Evolutionary conservation across 92 coral and sea anemone genomes (phyloP).

Genomic region (Palythoa grandis): DNA sequence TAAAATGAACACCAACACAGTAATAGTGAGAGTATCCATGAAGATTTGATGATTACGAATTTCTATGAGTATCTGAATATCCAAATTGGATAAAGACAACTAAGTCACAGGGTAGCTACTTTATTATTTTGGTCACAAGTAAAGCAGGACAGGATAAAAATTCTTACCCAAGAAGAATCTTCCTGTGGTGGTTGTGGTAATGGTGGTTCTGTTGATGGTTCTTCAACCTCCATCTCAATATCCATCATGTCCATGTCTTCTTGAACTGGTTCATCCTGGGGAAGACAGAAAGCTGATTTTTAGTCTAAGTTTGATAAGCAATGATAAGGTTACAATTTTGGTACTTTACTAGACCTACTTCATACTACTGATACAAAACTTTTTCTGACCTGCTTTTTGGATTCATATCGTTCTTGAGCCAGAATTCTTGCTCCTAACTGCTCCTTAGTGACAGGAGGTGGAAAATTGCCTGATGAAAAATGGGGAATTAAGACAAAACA

Average conservation of each 20-base stretch:
- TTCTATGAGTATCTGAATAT: too few species aligned
- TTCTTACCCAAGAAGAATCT: slow-evolving; percentile 55
- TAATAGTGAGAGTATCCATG: too few species aligned
- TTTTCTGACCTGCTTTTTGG: slow-evolving; percentile 66
- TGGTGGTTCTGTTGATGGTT: slow-evolving; percentile 73
- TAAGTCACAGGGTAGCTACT: not conserved
- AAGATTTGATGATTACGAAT: too few species aligned
- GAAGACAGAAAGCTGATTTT: not conserved
- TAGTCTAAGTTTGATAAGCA: not conserved
- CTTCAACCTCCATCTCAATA: slow-evolving; percentile 98
- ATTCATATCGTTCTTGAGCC: slow-evolving; percentile 90
- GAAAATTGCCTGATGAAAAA: slow-evolving; percentile 75
- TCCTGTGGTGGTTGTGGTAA: slow-evolving; percentile 74
- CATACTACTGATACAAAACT: not conserved
- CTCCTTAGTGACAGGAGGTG: slow-evolving; percentile 96
- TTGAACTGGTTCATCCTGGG: slow-evolving; percentile 63
- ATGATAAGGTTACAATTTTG: not conserved
- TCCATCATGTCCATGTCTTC: slow-evolving; percentile 98
- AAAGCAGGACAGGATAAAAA: not conserved
- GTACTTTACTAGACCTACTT: too few species aligned
- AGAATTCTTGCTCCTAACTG: slow-evolving; percentile 98
- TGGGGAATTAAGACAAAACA: not conserved
- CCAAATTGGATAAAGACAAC: too few species aligned
- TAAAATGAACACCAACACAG: too few species aligned
- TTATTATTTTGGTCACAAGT: not conserved